Evolutionary conservation across 2,888 invertebrate species (phyloP).

Genomic region (Apodemia mormo): DNA sequence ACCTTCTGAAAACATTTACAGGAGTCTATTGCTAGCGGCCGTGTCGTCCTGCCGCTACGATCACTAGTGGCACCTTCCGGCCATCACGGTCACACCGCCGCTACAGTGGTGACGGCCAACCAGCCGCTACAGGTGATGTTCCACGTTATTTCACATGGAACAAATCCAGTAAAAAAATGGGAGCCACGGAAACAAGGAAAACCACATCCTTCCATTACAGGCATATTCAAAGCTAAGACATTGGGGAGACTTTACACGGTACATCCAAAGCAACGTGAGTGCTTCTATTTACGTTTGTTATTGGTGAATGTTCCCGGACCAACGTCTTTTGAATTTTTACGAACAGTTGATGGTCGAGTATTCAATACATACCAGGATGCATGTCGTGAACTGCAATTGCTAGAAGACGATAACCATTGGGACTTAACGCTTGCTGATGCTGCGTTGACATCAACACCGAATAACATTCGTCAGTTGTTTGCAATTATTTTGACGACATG

Average conservation of each 20-base stretch:
- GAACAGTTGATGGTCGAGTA: conserved; percentile 38
- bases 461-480: conserved; percentile 34
- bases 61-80: too few relatives aligned
- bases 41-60: too few relatives aligned
- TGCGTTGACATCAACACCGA: conserved; percentile 31
- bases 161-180: conserved; percentile 35
- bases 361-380: conserved; percentile 33
- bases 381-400: conserved; percentile 34
- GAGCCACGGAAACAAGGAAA: conserved; percentile 34
- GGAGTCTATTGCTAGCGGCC: too few relatives aligned
- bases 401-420: conserved; percentile 32
- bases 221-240: conserved; percentile 36
- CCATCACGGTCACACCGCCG: too few relatives aligned
- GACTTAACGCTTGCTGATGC: conserved; percentile 35
- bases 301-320: conserved; percentile 35
- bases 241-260: conserved; percentile 36
- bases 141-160: conserved; percentile 41
- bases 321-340: conserved; percentile 35
- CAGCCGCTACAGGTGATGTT: too few relatives aligned
- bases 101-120: too few relatives aligned
- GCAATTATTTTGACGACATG: conserved; percentile 40
- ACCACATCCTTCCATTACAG: conserved; percentile 35
- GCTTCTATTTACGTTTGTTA: conserved; percentile 35
- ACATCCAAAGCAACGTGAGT: conserved; percentile 35
- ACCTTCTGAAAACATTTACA: too few relatives aligned